Evolutionary conservation across 2,888 invertebrate genomes (phyloP).

Genomic region (Julus scandinavius): DNA sequence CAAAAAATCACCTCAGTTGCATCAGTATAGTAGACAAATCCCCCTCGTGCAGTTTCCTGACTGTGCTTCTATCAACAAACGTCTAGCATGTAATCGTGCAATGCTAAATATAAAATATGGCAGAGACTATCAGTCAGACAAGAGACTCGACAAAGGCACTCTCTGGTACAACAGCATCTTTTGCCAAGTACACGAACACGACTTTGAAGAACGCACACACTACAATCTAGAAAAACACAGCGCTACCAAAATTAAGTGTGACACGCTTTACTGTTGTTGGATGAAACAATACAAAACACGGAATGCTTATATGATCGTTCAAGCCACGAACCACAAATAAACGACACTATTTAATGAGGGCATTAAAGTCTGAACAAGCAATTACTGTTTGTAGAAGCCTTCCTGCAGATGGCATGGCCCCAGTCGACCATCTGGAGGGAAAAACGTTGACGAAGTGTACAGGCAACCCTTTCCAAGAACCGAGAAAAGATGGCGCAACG

Average conservation of each 20-base stretch:
- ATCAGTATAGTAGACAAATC: background rate
- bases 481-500: background rate
- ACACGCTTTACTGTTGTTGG: background rate
- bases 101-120: background rate
- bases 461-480: background rate
- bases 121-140: background rate
- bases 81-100: background rate
- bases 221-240: background rate
- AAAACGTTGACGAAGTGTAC: background rate
- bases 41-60: background rate
- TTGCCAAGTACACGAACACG: background rate
- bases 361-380: constrained; percentile 1
- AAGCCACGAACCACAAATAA: background rate
- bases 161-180: background rate
- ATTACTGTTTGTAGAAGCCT: background rate
- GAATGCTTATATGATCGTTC: background rate
- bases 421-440: background rate
- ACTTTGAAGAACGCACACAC: background rate
- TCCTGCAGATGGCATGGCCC: background rate
- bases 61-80: background rate
- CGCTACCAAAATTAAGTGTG: background rate
- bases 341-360: background rate
- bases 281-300: background rate
- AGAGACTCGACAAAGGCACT: background rate
- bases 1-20: background rate